Percentiles rank a stretch among this genome's conserved stretches.
Evolutionary conservation across 2,113 vertebrate genomes (phyloP).

Genomic region (Protomyctophum bolini): DNA sequence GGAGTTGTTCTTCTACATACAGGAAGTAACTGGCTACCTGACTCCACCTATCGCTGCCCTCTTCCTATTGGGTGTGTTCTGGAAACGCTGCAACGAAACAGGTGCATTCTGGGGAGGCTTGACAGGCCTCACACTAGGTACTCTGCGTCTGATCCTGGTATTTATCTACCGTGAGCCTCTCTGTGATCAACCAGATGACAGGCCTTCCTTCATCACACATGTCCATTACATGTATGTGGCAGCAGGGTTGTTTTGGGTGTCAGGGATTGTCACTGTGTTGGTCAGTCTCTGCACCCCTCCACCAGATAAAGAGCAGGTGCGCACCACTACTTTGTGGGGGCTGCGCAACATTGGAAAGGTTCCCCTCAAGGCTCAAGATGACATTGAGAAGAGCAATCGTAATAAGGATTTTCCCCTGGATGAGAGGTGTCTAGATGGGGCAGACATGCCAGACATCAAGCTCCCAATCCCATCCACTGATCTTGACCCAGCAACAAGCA

Average conservation of each 20-base stretch:
- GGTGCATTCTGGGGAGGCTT: slow-evolving; percentile 96
- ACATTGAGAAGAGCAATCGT: slow-evolving; percentile 79
- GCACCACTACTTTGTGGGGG: slow-evolving; percentile 92
- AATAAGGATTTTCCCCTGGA: slow-evolving; percentile 83
- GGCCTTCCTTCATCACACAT: slow-evolving; percentile 86
- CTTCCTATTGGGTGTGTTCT: slow-evolving; percentile 95
- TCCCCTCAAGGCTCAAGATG: slow-evolving; percentile 66
- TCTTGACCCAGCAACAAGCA: slow-evolving; percentile 75
- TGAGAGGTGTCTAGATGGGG: slow-evolving; percentile 83
- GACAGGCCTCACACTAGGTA: slow-evolving; percentile 89
- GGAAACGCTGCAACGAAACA: slow-evolving; percentile 94
- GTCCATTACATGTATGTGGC: slow-evolving; percentile 98
- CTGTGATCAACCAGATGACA: slow-evolving; percentile 89
- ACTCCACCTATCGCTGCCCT: slow-evolving; percentile 95
- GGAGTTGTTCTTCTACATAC: slow-evolving; percentile 98
- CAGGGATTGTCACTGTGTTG: slow-evolving; percentile 85
- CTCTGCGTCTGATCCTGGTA: slow-evolving; percentile 84
- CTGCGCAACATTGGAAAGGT: slow-evolving; percentile 68
- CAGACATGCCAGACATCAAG: slow-evolving; percentile 83
- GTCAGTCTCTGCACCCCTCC: slow-evolving; percentile 91
- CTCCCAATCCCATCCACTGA: slow-evolving; percentile 85
- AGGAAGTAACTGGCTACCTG: slow-evolving; percentile 96
- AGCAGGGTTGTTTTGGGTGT: slow-evolving; percentile 92
- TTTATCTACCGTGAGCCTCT: slow-evolving; percentile 91
- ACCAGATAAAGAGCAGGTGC: slow-evolving; percentile 85